Base-by-base conservation (phyloP, 2,797 vertebrate species). In the Danio tinwini region DNA sequence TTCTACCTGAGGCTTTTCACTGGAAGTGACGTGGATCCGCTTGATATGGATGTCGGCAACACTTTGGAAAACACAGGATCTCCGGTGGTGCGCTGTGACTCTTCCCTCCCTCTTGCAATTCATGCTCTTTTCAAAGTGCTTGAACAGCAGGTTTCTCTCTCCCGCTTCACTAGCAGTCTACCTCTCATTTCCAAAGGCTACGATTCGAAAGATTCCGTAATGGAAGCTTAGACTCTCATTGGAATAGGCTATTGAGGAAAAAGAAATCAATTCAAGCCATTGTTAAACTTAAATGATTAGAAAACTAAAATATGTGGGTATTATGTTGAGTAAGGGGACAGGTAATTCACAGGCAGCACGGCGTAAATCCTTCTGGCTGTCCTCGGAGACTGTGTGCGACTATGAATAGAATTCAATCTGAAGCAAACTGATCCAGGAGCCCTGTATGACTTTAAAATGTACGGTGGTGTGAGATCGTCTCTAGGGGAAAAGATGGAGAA, bases 11-110 rank as follows among this genome's bases (percentile, higher is more conserved):
- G 68, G 82, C 29, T 55, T 7, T 16, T 55, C 45, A 47, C 45
- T 69, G 44, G 42, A 76, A 75, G 81, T 71, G 47, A 67, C 21
- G 47, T 73, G 67, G 76, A 78, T 75, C 40, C 16, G 68, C 68
- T 84, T 84, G 52, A 84, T 78, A 78, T 67, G 56, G n/a, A 53
- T 50, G 76, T 65, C 53, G 55, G 69, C n/a, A 75, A 61, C 53
- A 37, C 45, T 72, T 61, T 53, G 50, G 49, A 82, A 83, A 83
- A 69, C 14, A 49, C 82, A 69, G 75, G 72, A 83, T 74, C 70
- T 78, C 42, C 9, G 29, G 17, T 65, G 78, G 53, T 74, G 42
- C 65, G 44, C 39, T 69, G 11, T 67, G 56, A 74, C 69, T 75
- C 68, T 56, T 29, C 65, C 64, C 49, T 42, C 47, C 65, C 42